Evolutionary conservation across 2,888 invertebrate genomes (phyloP).

Genomic region (Liposcelis brunnea): DNA sequence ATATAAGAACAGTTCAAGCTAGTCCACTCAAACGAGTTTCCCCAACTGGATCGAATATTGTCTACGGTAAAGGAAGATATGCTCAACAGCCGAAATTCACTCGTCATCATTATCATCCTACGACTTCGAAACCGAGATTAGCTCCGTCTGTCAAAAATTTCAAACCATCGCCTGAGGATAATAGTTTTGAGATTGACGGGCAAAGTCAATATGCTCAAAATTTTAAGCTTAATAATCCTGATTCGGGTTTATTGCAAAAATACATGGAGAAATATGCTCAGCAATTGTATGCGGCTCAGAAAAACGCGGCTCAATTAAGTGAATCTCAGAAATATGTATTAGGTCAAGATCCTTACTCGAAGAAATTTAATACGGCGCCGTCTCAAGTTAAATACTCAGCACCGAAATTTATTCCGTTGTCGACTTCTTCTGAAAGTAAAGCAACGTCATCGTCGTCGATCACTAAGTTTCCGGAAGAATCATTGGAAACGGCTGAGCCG

Average conservation of each 20-base stretch:
- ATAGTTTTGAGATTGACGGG: not conserved
- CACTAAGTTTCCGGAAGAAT: not conserved
- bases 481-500: not conserved
- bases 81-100: no score
- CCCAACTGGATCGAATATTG: not conserved
- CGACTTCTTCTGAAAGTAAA: no score
- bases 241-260: slow-evolving; percentile 3
- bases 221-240: not conserved
- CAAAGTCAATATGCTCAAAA: not conserved
- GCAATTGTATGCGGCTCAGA: slow-evolving; percentile 3
- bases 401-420: not conserved
- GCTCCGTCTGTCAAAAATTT: not conserved
- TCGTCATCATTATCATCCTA: no score
- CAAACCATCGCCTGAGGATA: not conserved
- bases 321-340: slow-evolving; percentile 3
- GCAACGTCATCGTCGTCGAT: no score
- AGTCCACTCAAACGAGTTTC: not conserved
- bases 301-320: slow-evolving; percentile 2
- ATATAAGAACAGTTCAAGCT: not conserved
- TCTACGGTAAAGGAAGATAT: slow-evolving; percentile 3
- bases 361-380: not conserved
- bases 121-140: not conserved
- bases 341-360: not conserved
- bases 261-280: slow-evolving; percentile 4
- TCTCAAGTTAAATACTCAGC: not conserved